A percentile compares a stretch with the other conserved stretches of the same genome.
Conservation (phyloP, 2,888 invertebrate species). For the Tenthredo amoena region DNA sequence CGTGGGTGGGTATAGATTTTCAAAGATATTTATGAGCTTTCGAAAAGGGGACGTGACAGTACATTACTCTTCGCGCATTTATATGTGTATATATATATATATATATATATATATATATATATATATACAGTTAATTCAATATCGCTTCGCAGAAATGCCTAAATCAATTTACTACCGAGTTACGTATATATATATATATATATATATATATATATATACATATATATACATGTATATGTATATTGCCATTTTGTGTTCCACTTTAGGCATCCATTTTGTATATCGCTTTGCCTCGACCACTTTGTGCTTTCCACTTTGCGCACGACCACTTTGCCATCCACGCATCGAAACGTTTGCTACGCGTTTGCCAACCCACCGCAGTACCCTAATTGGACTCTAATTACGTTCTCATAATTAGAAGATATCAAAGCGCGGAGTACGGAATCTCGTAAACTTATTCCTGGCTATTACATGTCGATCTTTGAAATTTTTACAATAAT, state of each 20-base stretch:
- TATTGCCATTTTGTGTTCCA: neutral
- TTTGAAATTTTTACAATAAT: neutral
- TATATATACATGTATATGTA: neutral
- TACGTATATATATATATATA: neutral
- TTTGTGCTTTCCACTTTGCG: slow-evolving; percentile 32
- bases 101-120: too few relatives aligned
- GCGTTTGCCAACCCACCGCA: slow-evolving; percentile 8
- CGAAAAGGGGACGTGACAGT: slow-evolving; percentile 2
- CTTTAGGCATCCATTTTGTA: slow-evolving; percentile 18
- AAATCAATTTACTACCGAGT: neutral
- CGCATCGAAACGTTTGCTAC: slow-evolving; percentile 12
- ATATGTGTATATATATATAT: too few relatives aligned
- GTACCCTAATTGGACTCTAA: slow-evolving; percentile 27
- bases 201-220: too few relatives aligned
- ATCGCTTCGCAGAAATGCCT: neutral
- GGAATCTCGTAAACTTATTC: slow-evolving; percentile 1
- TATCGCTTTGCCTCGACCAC: slow-evolving; percentile 18
- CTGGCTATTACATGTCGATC: neutral
- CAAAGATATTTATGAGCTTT: neutral
- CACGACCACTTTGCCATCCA: slow-evolving; percentile 2
- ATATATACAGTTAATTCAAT: neutral
- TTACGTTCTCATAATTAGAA: slow-evolving; percentile 40
- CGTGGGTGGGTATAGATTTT: neutral
- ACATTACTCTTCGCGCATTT: neutral
- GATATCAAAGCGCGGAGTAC: slow-evolving; percentile 35